Evolutionary conservation across 1,140 invertebrate species (phyloP).

Genomic region (Branchinecta lindahli): DNA sequence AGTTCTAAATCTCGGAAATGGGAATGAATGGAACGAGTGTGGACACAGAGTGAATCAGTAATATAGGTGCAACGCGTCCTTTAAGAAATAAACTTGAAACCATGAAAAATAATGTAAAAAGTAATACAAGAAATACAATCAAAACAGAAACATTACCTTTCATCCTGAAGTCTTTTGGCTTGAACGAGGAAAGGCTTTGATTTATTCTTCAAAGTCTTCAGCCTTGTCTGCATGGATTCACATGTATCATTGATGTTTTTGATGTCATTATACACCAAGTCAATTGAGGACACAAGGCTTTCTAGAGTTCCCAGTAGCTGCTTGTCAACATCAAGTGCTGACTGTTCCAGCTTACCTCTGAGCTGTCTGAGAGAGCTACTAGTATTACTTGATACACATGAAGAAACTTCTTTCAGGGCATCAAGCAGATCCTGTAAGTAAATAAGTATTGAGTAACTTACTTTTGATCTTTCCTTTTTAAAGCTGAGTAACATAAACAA

Average conservation of each 20-base stretch:
- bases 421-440: slow-evolving; percentile 1
- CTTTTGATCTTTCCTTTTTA: background rate
- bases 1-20: too few species aligned
- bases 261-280: background rate
- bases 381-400: background rate
- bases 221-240: background rate
- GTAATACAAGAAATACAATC: too few species aligned
- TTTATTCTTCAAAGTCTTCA: background rate
- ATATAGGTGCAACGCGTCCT: too few species aligned
- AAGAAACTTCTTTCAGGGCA: background rate
- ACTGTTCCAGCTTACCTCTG: background rate
- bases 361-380: background rate
- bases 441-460: background rate
- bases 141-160: too few species aligned
- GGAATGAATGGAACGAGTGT: too few species aligned
- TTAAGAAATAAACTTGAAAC: too few species aligned
- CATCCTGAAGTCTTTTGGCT: background rate
- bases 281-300: background rate
- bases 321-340: background rate
- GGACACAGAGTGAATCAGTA: too few species aligned
- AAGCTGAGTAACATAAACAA: too few species aligned
- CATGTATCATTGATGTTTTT: background rate
- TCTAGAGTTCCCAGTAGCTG: background rate
- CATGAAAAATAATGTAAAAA: too few species aligned
- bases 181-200: background rate